Evolutionary conservation across 2,797 vertebrate species (phyloP).

Genomic region (Myotis pilosus): DNA sequence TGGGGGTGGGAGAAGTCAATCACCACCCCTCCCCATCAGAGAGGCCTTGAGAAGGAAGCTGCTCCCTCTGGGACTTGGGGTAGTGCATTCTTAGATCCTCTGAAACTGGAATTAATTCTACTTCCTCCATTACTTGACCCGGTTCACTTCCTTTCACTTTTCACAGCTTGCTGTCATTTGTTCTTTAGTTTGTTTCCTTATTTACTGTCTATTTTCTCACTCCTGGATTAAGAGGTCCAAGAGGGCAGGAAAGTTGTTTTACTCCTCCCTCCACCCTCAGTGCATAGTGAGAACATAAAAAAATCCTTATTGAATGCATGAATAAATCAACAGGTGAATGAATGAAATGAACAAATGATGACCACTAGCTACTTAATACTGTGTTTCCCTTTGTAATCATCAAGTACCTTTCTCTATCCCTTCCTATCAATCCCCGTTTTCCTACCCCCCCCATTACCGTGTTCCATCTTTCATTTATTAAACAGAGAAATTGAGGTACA

Average conservation of each 20-base stretch:
- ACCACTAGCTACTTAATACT: neutral
- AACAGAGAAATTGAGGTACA: neutral
- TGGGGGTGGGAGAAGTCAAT: neutral
- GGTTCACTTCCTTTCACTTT: conserved; percentile 25
- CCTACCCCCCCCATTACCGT: neutral
- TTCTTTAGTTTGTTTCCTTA: neutral
- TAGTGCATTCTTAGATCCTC: neutral
- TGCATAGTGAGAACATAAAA: neutral
- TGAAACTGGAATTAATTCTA: neutral
- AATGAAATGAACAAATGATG: neutral
- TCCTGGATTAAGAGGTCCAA: neutral
- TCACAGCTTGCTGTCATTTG: neutral
- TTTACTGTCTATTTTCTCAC: neutral
- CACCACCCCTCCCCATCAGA: neutral
- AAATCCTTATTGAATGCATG: neutral
- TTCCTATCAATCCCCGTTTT: neutral
- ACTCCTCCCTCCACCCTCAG: neutral
- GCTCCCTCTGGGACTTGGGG: neutral
- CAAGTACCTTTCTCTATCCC: neutral
- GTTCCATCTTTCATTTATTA: neutral
- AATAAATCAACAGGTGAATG: neutral
- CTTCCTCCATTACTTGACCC: neutral
- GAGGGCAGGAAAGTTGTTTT: neutral
- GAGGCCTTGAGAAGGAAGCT: neutral
- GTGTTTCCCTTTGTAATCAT: neutral